phyloP scores from a whole-genome alignment of 2,113 vertebrate genomes.

The Genyomyrus donnyi region DNA sequence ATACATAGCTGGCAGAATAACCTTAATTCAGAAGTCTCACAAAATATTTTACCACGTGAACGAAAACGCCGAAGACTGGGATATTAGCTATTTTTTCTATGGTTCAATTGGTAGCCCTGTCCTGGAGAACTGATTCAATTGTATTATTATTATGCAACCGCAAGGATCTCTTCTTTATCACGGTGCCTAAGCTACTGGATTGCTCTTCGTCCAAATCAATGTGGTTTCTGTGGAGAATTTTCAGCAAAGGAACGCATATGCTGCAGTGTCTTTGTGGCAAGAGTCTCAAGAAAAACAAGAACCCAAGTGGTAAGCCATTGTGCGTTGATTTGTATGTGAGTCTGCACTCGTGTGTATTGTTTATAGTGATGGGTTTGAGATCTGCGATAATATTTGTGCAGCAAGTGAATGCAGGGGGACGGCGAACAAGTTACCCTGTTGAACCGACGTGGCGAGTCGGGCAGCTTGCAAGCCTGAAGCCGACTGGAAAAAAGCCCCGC shows the following conservation, averaged over 20 bases:
- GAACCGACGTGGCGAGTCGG: not conserved
- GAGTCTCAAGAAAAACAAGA: slow-evolving; percentile 99
- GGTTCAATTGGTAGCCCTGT: slow-evolving; percentile 81
- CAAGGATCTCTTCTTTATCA: slow-evolving; percentile 89
- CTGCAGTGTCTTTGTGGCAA: slow-evolving; percentile 99
- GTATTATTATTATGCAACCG: slow-evolving; percentile 96
- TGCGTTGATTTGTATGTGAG: slow-evolving; percentile 32
- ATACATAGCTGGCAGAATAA: slow-evolving; percentile 65
- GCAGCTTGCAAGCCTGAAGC: not conserved
- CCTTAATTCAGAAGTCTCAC: slow-evolving; percentile 75
- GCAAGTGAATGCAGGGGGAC: slow-evolving; percentile 49
- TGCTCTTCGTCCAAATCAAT: slow-evolving; percentile 97
- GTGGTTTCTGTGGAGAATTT: slow-evolving; percentile 99
- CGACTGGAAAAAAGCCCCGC: slow-evolving; percentile 9
- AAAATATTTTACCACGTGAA: slow-evolving; percentile 70
- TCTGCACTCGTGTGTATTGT: slow-evolving; percentile 65
- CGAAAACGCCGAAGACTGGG: slow-evolving; percentile 74
- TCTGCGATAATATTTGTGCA: slow-evolving; percentile 72
- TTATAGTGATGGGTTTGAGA: slow-evolving; percentile 50
- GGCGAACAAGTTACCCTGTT: slow-evolving; percentile 44
- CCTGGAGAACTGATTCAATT: slow-evolving; percentile 83
- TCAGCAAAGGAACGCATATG: slow-evolving; percentile 99
- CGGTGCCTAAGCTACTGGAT: slow-evolving; percentile 97
- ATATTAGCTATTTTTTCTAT: slow-evolving; percentile 73
- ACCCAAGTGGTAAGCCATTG: slow-evolving; percentile 90